Percentiles rank a stretch among this genome's conserved stretches.
Evolutionary conservation across 2,113 vertebrate genomes (phyloP).

Genomic region (Ornithorhynchus anatinus): DNA sequence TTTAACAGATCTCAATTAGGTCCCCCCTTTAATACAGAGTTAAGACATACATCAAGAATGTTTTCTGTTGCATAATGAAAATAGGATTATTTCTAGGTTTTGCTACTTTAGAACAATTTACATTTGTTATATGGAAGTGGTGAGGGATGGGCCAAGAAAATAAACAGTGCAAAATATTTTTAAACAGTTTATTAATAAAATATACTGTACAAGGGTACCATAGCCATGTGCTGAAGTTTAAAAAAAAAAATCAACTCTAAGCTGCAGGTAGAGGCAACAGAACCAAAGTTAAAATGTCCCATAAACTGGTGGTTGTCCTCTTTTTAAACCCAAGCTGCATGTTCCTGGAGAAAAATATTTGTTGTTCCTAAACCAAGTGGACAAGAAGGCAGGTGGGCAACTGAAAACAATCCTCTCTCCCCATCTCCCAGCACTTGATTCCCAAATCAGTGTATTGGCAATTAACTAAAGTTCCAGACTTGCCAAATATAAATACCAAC

Average conservation of each 20-base stretch:
- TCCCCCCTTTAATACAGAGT: slow-evolving; percentile 46
- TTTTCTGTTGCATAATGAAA: slow-evolving; percentile 61
- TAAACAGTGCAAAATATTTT: slow-evolving; percentile 71
- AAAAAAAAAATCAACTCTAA: slow-evolving; percentile 30
- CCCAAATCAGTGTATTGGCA: not conserved
- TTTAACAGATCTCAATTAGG: slow-evolving; percentile 44
- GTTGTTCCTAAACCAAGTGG: slow-evolving; percentile 40
- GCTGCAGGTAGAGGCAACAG: slow-evolving; percentile 32
- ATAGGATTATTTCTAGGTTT: slow-evolving; percentile 38
- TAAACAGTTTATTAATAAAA: slow-evolving; percentile 65
- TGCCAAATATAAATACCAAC: slow-evolving; percentile 43
- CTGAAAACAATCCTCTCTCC: not conserved
- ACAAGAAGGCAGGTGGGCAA: not conserved
- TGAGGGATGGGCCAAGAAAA: slow-evolving; percentile 50
- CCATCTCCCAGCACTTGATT: not conserved
- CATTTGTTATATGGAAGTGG: slow-evolving; percentile 42
- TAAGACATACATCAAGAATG: slow-evolving; percentile 58
- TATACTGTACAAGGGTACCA: slow-evolving; percentile 44
- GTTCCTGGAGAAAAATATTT: slow-evolving; percentile 48
- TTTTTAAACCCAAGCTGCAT: slow-evolving; percentile 53
- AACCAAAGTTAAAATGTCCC: slow-evolving; percentile 42
- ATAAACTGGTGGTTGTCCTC: slow-evolving; percentile 42
- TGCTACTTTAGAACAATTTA: slow-evolving; percentile 42
- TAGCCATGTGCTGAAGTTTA: slow-evolving; percentile 29
- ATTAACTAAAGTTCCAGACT: slow-evolving; percentile 33